These are phyloP conservation scores for Chrysomela aeneicollis DNA, from an alignment of 2,888 invertebrate species.

Conservation along the genomic window DNA sequence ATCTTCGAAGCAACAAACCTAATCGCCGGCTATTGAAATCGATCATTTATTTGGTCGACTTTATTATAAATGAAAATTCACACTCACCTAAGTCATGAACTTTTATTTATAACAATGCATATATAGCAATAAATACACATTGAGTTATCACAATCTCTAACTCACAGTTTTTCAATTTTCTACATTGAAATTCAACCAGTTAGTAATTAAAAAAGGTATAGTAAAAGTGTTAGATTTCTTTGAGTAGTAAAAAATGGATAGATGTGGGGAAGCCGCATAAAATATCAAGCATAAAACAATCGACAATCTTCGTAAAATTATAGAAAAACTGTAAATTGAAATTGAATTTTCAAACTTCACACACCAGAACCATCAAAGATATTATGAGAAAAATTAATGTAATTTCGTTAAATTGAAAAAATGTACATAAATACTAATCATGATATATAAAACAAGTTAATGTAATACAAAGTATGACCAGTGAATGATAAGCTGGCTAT, in stretches of 20 bases:
- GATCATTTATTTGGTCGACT: not conserved
- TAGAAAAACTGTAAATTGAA: constrained; percentile 17
- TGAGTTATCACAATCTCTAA: not conserved
- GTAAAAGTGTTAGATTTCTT: not conserved
- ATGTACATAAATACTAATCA: constrained; percentile 42
- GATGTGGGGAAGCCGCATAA: not conserved
- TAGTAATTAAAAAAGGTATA: not conserved
- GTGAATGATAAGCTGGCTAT: constrained; percentile 48
- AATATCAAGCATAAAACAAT: not conserved
- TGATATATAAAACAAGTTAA: constrained; percentile 44
- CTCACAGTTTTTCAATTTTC: not conserved
- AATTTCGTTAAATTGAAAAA: constrained; percentile 35
- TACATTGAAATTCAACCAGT: not conserved
- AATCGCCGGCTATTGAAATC: not conserved
- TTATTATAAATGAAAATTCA: not conserved
- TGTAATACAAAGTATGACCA: constrained; percentile 45
- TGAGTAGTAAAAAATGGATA: not conserved
- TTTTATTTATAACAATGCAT: not conserved
- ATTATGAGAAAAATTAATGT: constrained; percentile 28
- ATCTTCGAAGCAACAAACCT: not conserved
- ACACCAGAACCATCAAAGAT: constrained; percentile 7
- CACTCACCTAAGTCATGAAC: not conserved
- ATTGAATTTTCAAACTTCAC: constrained; percentile 3
- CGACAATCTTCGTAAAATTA: not conserved
- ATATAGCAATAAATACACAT: not conserved